Evolutionary conservation across 2,888 invertebrate genomes (phyloP).

Genomic region (Torymus aiolomorphi): DNA sequence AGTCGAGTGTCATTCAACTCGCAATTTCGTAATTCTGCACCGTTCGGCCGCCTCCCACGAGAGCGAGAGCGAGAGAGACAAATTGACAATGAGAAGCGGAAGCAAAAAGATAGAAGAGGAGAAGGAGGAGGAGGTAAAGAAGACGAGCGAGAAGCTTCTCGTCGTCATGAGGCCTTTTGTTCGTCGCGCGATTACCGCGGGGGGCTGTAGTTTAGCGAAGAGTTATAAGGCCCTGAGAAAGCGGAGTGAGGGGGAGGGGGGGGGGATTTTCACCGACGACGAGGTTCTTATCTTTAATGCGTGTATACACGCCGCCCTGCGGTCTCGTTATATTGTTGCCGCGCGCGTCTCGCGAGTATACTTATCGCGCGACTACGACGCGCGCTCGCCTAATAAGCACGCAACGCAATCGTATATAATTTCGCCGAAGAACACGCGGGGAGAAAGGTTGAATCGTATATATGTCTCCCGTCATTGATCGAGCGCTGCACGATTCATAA

Average conservation of each 20-base stretch:
- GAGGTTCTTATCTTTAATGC: too few species aligned
- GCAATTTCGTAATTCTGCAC: constrained; percentile 46
- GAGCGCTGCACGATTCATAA: neutral
- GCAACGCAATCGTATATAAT: too few species aligned
- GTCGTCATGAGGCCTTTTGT: constrained; percentile 19
- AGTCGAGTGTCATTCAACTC: constrained; percentile 50
- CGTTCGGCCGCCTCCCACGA: constrained; percentile 13
- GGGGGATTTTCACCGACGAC: too few species aligned
- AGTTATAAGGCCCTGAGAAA: constrained; percentile 7
- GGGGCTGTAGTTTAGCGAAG: neutral
- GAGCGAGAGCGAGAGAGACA: neutral
- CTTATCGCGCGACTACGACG: too few species aligned
- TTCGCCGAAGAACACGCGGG: too few species aligned
- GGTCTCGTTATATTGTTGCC: too few species aligned
- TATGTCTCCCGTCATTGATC: neutral
- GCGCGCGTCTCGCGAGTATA: too few species aligned
- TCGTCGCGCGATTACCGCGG: constrained; percentile 2
- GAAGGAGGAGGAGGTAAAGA: constrained; percentile 4
- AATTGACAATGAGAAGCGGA: constrained; percentile 53
- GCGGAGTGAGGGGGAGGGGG: neutral
- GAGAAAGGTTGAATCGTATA: too few species aligned
- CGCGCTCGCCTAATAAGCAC: too few species aligned
- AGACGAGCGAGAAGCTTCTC: neutral
- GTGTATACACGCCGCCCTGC: too few species aligned
- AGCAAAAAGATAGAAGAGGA: constrained; percentile 9